These are phyloP conservation scores for Gymnocheta viridis DNA, from an alignment of 2,888 invertebrate genomes.

Conservation along the genomic window DNA sequence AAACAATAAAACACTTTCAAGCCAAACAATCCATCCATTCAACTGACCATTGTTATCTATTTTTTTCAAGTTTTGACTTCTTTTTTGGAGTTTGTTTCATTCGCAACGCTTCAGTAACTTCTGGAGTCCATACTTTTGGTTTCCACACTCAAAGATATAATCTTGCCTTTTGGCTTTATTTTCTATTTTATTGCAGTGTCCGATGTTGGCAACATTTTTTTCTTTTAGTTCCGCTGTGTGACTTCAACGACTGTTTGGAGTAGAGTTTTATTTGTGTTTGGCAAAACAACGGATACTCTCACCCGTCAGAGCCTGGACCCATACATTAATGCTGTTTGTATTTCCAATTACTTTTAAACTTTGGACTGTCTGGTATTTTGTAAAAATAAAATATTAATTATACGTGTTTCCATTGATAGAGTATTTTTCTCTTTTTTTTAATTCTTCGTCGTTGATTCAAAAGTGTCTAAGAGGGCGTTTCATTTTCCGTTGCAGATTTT, in stretches of 20 bases:
- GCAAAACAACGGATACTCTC: conserved; percentile 51
- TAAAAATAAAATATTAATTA: conserved; percentile 58
- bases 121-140: conserved; percentile 60
- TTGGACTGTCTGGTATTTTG: conserved; percentile 57
- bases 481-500: conserved; percentile 27
- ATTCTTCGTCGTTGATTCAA: conserved; percentile 24
- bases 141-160: conserved; percentile 65
- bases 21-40: conserved; percentile 21
- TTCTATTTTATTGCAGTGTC: conserved; percentile 20
- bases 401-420: conserved; percentile 7
- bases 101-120: conserved; percentile 62
- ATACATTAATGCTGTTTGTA: conserved; percentile 47
- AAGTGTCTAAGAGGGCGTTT: conserved; percentile 57
- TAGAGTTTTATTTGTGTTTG: conserved; percentile 33
- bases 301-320: conserved; percentile 39
- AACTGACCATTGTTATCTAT: conserved; percentile 52
- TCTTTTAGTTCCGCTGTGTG: conserved; percentile 72
- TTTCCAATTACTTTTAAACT: not conserved
- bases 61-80: not conserved
- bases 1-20: conserved; percentile 37
- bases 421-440: not conserved
- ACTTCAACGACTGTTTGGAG: conserved; percentile 43
- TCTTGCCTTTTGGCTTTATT: conserved; percentile 47
- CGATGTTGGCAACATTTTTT: conserved; percentile 59
- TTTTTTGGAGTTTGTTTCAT: conserved; percentile 57